Percentiles rank a stretch among this genome's conserved stretches.
These are phyloP conservation scores for Cydia splendana DNA, from an alignment of 1,140 invertebrate species.

Conservation along the genomic window DNA sequence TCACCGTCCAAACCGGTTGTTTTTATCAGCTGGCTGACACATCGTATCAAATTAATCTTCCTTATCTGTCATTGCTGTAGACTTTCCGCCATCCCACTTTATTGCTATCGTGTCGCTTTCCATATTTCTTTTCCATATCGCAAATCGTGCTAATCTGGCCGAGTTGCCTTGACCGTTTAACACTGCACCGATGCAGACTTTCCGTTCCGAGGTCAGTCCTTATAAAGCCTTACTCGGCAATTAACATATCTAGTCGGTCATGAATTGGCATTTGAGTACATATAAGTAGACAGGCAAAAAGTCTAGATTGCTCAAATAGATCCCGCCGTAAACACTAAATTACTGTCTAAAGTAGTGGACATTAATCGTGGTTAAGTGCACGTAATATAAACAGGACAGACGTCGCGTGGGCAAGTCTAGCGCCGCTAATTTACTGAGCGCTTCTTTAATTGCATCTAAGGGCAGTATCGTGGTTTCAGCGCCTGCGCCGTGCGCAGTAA, in stretches of 20 bases:
- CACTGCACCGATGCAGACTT: conserved; percentile 58
- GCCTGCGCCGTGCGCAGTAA: conserved; percentile 40
- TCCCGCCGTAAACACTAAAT: conserved; percentile 36
- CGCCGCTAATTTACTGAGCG: conserved; percentile 40
- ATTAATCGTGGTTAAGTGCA: conserved; percentile 42
- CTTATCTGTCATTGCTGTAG: conserved; percentile 21
- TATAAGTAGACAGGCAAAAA: conserved; percentile 31
- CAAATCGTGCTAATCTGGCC: conserved; percentile 38
- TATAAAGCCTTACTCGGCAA: conserved; percentile 42
- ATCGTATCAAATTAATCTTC: conserved; percentile 31
- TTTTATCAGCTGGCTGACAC: conserved; percentile 25
- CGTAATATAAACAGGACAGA: conserved; percentile 40
- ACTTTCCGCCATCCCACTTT: not conserved
- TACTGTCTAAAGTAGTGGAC: conserved; percentile 37
- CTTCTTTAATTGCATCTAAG: conserved; percentile 39
- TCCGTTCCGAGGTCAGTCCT: conserved; percentile 68
- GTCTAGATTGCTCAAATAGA: conserved; percentile 36
- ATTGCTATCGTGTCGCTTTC: conserved; percentile 8
- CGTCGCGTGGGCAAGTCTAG: conserved; percentile 40
- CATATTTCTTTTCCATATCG: conserved; percentile 29
- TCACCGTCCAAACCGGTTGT: conserved; percentile 34
- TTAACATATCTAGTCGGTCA: conserved; percentile 46
- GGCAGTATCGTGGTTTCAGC: conserved; percentile 39
- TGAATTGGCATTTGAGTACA: conserved; percentile 42
- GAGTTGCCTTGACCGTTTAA: conserved; percentile 69